Conservation (phyloP, 1,140 invertebrate genomes). For the Drosophila lacteicornis region DNA sequence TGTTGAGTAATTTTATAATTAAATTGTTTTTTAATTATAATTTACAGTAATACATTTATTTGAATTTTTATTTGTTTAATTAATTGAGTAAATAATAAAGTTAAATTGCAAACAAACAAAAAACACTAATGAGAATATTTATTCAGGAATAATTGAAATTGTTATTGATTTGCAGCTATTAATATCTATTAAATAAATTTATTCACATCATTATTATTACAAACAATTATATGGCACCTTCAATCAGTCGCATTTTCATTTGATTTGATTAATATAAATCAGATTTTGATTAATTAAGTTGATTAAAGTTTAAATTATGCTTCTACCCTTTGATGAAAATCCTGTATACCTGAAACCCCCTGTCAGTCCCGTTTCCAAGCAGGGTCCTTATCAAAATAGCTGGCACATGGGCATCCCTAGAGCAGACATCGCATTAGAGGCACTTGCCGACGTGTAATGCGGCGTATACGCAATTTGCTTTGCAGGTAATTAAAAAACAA, state of each 20-base stretch:
- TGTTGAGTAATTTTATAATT: constrained; percentile 1
- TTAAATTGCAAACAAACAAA: too few species aligned
- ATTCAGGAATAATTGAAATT: neutral
- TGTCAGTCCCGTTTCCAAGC: neutral
- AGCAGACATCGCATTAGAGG: constrained; percentile 27
- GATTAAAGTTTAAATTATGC: neutral
- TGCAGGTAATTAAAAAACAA: constrained; percentile 67
- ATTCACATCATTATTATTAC: too few species aligned
- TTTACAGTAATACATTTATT: neutral
- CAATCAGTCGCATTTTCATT: too few species aligned
- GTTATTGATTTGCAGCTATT: neutral
- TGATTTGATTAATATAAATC: too few species aligned
- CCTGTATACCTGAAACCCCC: neutral
- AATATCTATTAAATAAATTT: neutral
- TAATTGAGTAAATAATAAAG: neutral
- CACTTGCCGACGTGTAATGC: constrained; percentile 35
- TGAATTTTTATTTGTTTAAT: neutral
- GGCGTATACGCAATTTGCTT: constrained; percentile 71
- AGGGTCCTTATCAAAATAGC: constrained; percentile 5
- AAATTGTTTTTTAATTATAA: neutral
- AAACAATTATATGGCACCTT: too few species aligned
- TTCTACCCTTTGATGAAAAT: neutral
- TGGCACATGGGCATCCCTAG: constrained; percentile 21
- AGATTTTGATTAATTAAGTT: too few species aligned
- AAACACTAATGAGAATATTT: neutral